Evolutionary conservation across 1,140 invertebrate genomes (phyloP), one percentile per base, ranked within the genome.

Genomic region (Drosophila busckii): DNA sequence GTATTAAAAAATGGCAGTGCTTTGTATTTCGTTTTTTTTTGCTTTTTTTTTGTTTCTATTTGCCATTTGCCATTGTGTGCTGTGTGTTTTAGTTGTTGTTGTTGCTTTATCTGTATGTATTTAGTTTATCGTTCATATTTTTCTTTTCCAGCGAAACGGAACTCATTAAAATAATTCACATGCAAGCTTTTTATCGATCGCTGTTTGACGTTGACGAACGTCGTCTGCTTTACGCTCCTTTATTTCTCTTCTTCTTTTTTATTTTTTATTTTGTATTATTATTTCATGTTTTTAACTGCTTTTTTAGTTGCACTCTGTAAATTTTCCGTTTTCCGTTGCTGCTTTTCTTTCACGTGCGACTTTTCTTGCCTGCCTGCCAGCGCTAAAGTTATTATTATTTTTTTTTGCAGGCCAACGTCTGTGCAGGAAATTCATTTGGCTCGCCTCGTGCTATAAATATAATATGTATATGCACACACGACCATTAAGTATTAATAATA

Each of bases 161-260:
- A 82, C 73, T 80, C 73, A 80, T 80, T 80, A 80, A 80, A 80
- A 80, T 80, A 80, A 80, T 80, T 80, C 73, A 80, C 73, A 80
- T 80, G 73, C 73, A 80, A 80, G 73, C 73, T 69, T 58, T 80
- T 82, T 80, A 80, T 80, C 75, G 73, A 80, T 80, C 71, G 71
- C 34, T 29, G 62, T 71, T 71, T 78, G 71, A 78, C 71, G 71
- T 78, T 80, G 73, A 78, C 73, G 71, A 73, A 82, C 68, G 68
- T 50, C 69, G 73, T 68, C 64, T 73, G 61, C 61, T 40, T 52
- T 46, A 48, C 25, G 16, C 16, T 13, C 16, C 12, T 45, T 38
- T 44, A 13, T 22, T 19, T 38, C 53, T 35, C 58, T 67, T 54
- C 31, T 15, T 20, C 10, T 20, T 31, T 20, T 45, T 3, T 9